A percentile compares a stretch with the other conserved stretches of the same genome.
Evolutionary conservation across 2,113 vertebrate species (phyloP).

Genomic region (Cephalopterus ornatus): DNA sequence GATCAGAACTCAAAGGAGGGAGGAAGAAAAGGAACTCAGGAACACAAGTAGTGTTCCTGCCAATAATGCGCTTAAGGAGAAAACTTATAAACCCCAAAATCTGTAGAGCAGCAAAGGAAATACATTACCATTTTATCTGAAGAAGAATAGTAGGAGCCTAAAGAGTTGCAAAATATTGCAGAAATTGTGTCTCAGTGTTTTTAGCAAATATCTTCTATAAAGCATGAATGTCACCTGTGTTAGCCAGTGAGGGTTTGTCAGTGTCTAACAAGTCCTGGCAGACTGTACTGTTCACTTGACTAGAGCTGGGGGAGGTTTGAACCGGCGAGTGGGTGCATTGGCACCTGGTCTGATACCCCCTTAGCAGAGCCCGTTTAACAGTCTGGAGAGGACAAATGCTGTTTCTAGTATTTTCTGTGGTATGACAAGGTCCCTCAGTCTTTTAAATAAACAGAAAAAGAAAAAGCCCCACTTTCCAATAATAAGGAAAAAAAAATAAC

Average conservation of each 20-base stretch:
- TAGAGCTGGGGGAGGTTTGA: neutral
- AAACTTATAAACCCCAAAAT: neutral
- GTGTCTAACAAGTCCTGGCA: neutral
- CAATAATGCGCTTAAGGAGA: neutral
- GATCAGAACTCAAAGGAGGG: neutral
- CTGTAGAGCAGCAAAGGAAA: neutral
- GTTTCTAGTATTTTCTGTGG: neutral
- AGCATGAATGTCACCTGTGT: neutral
- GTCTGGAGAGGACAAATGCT: neutral
- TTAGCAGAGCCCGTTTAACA: neutral
- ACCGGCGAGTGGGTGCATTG: fast-evolving
- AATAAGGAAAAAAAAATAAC: neutral
- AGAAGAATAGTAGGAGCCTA: neutral
- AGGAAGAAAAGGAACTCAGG: neutral
- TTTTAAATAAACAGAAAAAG: neutral
- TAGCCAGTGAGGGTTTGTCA: neutral
- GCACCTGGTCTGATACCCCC: neutral
- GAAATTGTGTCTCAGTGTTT: fast-evolving
- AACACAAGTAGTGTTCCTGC: neutral
- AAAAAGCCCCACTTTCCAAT: neutral
- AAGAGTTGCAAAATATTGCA: neutral
- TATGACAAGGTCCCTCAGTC: neutral
- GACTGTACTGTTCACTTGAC: neutral
- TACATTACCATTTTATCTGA: neutral
- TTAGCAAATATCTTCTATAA: neutral